Conservation (phyloP, 2,113 vertebrate genomes). For the Columba janthina region DNA sequence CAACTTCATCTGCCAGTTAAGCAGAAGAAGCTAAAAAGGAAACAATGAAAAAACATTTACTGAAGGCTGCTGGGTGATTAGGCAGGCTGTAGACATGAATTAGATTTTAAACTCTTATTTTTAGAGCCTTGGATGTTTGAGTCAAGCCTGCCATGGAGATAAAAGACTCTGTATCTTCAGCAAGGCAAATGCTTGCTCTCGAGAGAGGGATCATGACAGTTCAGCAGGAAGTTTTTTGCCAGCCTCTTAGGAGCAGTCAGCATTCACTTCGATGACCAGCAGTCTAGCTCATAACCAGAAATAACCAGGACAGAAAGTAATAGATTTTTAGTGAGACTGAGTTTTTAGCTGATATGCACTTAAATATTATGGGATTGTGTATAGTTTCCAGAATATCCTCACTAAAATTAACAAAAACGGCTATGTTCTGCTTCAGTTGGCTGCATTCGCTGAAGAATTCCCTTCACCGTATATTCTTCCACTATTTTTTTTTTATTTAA, state of each 20-base stretch:
- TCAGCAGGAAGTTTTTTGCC: background rate
- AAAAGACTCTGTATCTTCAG: background rate
- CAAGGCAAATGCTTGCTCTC: conserved; percentile 1
- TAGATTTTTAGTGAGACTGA: background rate
- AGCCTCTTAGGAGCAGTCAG: background rate
- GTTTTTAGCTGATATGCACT: background rate
- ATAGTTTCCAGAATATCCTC: background rate
- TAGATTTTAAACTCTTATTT: conserved; percentile 31
- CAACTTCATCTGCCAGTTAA: background rate
- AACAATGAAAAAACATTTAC: conserved; percentile 3
- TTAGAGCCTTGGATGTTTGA: conserved; percentile 1
- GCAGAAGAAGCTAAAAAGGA: background rate
- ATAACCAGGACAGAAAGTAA: background rate
- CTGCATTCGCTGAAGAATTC: background rate
- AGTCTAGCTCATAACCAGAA: background rate
- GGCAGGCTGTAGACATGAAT: background rate
- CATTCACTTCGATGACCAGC: background rate
- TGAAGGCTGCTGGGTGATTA: conserved; percentile 22
- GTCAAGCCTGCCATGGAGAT: background rate
- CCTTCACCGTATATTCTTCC: background rate
- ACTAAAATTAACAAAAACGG: background rate
- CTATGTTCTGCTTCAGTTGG: background rate
- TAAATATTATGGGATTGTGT: background rate
- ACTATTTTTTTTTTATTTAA: conserved; percentile 29
- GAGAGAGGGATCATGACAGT: background rate